phyloP scores from a whole-genome alignment of 2,888 invertebrate species.

The Drosophila aldrichi region DNA sequence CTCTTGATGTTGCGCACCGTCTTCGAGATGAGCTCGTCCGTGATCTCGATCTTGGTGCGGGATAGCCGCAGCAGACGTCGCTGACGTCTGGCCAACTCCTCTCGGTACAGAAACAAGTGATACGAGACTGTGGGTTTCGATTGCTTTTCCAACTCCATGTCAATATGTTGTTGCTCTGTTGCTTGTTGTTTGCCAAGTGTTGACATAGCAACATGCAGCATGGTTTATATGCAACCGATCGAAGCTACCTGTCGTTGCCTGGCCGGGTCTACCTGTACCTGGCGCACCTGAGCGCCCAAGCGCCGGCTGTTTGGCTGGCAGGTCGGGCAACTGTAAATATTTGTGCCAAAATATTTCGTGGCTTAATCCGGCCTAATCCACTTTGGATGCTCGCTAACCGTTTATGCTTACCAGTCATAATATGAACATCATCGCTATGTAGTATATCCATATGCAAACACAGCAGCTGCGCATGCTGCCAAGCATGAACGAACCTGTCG shows the following conservation, averaged over 20 bases:
- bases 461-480: constrained; percentile 21
- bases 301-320: constrained; percentile 21
- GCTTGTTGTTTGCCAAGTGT: constrained; percentile 46
- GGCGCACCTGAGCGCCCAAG: constrained; percentile 14
- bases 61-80: constrained; percentile 63
- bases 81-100: constrained; percentile 64
- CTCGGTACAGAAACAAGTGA: constrained; percentile 69
- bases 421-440: constrained; percentile 8
- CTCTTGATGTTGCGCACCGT: constrained; percentile 66
- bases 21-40: constrained; percentile 68
- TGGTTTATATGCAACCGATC: constrained; percentile 37
- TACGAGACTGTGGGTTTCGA: constrained; percentile 67
- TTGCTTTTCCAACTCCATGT: constrained; percentile 61
- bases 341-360: constrained; percentile 77
- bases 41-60: constrained; percentile 67
- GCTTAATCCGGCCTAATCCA: constrained; percentile 72
- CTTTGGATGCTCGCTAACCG: constrained; percentile 44
- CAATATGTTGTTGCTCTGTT: constrained; percentile 4
- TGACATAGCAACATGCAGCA: background rate
- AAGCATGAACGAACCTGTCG: constrained; percentile 32
- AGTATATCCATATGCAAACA: constrained; percentile 8
- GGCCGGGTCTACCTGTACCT: background rate
- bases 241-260: constrained; percentile 3
- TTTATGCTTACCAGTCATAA: constrained; percentile 56
- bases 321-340: constrained; percentile 66